These are phyloP conservation scores for Sphaerodactylus townsendi DNA, from an alignment of 2,113 vertebrate genomes.

Conservation along the genomic window DNA sequence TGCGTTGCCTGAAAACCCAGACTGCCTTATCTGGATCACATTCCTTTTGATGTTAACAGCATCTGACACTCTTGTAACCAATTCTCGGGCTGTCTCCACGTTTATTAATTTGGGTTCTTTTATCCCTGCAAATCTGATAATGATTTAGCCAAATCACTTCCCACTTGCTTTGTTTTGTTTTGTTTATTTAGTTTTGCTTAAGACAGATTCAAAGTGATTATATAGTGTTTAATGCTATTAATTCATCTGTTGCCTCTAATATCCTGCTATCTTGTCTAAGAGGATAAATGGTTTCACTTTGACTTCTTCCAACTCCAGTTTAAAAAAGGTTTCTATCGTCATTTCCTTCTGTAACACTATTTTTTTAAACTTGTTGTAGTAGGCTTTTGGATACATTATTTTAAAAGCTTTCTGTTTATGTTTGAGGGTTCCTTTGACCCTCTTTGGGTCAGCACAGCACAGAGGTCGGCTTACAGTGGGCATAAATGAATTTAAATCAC, in stretches of 20 bases:
- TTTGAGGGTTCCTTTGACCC: conserved; percentile 14
- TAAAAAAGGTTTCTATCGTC: conserved; percentile 19
- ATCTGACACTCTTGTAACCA: conserved; percentile 24
- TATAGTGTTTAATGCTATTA: conserved; percentile 37
- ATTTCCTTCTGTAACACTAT: conserved; percentile 34
- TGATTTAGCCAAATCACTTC: conserved; percentile 45
- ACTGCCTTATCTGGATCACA: background rate
- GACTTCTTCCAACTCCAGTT: conserved; percentile 25
- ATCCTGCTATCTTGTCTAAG: conserved; percentile 32
- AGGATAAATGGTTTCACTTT: conserved; percentile 32
- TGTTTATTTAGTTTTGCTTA: background rate
- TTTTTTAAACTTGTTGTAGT: conserved; percentile 29
- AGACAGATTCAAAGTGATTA: conserved; percentile 18
- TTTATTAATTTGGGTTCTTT: conserved; percentile 25
- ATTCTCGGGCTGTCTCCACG: background rate
- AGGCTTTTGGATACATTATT: conserved; percentile 29
- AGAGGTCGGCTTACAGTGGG: background rate
- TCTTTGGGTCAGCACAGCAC: conserved; percentile 6
- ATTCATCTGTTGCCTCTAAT: conserved; percentile 17
- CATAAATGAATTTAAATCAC: background rate
- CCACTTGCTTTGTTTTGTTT: conserved; percentile 9
- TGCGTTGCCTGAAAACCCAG: background rate
- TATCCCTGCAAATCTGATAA: conserved; percentile 31
- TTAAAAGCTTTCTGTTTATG: conserved; percentile 35
- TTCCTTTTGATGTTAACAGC: background rate